These are phyloP conservation scores for Lophura nycthemera DNA, from an alignment of 2,113 vertebrate species.

Conservation along the genomic window DNA sequence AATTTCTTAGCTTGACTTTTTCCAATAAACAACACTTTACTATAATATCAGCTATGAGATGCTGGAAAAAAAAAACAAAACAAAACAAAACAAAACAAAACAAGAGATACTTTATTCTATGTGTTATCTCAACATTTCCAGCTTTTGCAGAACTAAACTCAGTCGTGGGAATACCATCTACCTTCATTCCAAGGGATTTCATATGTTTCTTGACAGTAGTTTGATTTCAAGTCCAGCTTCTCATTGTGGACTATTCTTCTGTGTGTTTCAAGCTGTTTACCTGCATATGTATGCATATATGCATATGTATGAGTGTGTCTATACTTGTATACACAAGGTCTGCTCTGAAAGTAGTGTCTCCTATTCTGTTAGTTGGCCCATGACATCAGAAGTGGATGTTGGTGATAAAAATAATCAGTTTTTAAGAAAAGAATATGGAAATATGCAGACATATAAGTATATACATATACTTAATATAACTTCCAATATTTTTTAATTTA, in stretches of 20 bases:
- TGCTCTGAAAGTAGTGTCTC: too few relatives aligned
- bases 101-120: not conserved
- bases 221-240: not conserved
- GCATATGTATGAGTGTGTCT: accelerated
- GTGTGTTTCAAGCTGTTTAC: not conserved
- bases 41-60: not conserved
- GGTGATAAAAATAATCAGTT: not conserved
- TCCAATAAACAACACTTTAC: not conserved
- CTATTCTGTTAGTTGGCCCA: too few relatives aligned
- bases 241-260: not conserved
- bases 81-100: not conserved
- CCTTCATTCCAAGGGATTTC: conserved; percentile 12
- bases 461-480: not conserved
- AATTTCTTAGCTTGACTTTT: not conserved
- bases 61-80: not conserved
- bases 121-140: conserved; percentile 30
- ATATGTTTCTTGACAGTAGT: not conserved
- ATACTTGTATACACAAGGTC: not conserved
- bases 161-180: not conserved
- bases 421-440: not conserved
- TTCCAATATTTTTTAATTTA: not conserved
- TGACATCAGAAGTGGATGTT: too few relatives aligned
- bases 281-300: accelerated
- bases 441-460: not conserved
- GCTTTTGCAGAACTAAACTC: not conserved